A percentile compares a stretch with the other conserved stretches of the same genome.
These are phyloP conservation scores for Numenius phaeopus DNA, from an alignment of 2,797 vertebrate genomes.

Conservation along the genomic window DNA sequence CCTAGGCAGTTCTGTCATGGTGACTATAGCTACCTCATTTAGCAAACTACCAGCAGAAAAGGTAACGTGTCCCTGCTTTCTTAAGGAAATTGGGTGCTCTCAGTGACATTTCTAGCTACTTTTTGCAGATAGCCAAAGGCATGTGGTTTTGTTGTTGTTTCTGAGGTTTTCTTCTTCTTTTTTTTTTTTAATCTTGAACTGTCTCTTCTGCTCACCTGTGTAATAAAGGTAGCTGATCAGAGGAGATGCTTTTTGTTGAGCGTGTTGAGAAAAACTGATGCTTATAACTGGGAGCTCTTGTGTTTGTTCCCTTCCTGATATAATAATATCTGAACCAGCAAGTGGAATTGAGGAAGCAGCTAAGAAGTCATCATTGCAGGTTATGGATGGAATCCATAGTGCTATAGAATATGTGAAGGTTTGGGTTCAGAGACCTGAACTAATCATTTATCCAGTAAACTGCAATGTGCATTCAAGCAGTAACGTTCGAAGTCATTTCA, in stretches of 20 bases:
- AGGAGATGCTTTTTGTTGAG: neutral
- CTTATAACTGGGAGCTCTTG: neutral
- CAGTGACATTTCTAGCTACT: neutral
- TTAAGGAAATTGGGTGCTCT: neutral
- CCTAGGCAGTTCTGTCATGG: neutral
- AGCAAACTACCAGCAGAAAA: neutral
- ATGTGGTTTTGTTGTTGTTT: neutral
- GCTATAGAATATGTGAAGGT: neutral
- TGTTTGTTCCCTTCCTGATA: neutral
- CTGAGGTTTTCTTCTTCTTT: fast-evolving
- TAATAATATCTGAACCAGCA: neutral
- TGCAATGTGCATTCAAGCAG: neutral
- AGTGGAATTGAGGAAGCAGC: neutral
- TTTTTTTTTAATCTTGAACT: neutral
- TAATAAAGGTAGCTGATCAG: neutral
- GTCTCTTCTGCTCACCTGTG: neutral
- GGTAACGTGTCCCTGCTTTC: neutral
- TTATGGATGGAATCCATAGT: neutral
- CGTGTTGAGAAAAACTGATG: neutral
- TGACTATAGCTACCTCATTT: neutral
- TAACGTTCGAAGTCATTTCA: neutral
- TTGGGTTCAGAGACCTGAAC: neutral
- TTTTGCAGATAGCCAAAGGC: neutral
- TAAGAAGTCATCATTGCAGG: neutral
- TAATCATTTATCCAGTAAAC: neutral